Evolutionary conservation across 2,888 invertebrate genomes (phyloP).

Genomic region (Fragum fragum): DNA sequence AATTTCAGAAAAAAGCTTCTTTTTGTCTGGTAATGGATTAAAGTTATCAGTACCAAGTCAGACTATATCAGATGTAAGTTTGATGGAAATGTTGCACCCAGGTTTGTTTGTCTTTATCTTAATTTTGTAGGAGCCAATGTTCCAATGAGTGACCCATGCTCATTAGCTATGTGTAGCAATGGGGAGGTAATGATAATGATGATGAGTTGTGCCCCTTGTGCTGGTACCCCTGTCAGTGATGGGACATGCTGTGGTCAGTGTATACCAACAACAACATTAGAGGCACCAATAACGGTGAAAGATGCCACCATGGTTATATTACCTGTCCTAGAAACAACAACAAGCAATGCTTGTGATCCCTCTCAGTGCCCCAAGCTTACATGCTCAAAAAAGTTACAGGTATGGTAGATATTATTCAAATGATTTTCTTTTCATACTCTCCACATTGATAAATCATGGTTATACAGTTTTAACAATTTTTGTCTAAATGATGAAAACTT

Average conservation of each 20-base stretch:
- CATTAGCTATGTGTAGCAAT: background rate
- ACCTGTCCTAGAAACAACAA: background rate
- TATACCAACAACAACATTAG: background rate
- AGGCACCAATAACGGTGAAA: background rate
- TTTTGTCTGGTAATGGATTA: too few relatives aligned
- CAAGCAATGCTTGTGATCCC: background rate
- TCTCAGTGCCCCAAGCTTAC: constrained; percentile 3
- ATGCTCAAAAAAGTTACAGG: constrained; percentile 9
- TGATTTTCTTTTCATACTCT: too few relatives aligned
- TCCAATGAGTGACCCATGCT: constrained; percentile 2
- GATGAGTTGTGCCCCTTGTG: constrained; percentile 14
- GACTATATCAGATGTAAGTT: background rate
- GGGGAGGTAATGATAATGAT: background rate
- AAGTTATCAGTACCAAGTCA: too few relatives aligned
- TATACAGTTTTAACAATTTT: too few relatives aligned
- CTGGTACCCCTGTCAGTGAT: background rate
- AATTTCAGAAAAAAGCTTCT: too few relatives aligned
- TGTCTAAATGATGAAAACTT: too few relatives aligned
- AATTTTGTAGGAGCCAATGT: background rate
- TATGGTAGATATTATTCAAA: too few relatives aligned
- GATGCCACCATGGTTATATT: background rate
- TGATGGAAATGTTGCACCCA: too few relatives aligned
- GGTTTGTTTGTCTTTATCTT: too few relatives aligned
- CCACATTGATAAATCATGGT: too few relatives aligned
- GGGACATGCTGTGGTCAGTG: constrained; percentile 21